Base-by-base conservation (phyloP, 2,888 invertebrate species). In the Parnassius smintheus region DNA sequence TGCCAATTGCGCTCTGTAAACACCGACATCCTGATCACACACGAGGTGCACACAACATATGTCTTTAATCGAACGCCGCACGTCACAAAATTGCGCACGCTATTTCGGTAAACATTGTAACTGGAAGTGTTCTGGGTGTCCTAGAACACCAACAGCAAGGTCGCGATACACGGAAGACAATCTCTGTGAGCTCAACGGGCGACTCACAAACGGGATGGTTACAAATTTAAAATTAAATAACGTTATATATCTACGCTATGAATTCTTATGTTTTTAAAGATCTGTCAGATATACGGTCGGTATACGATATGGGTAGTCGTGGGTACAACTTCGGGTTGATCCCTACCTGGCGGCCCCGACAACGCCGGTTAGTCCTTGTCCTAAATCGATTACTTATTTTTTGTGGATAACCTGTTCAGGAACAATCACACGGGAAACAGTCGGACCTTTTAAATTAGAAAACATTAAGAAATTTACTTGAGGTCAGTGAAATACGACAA, bases 131-230 rank as follows among this genome's bases (percentile, higher is more conserved):
- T 72, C 68, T 70, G 70, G 69, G 75, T 76, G 81, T 73, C 68
- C 74, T 75, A 75, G 75, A 74, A 72, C 72, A 69, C 70, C 62
- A 74, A 69, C 75, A 68, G 70, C 85, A 88, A 91, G 91, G 91
- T 74, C 84, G 76, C 75, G 64, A 72, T 75, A 88, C 77, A 74
- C 91, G 91, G 91, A 91, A 91, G 85, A 88, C 91, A 91, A 85
- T 91, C 91, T 85, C 89, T 85, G 75, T 77, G 80, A 72, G 18
- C 48, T 48, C 74, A 74, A 70, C 72, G 71, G 76, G 80, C 78
- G 80, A 68, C 18, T 13, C 8, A 13, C 71, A 74, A 81, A 85
- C 83, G 77, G 87, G 73, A 71, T 69, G 66, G 67, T 73, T 69
- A 69, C 68, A 68, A 73, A 71, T 72, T 64, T 70, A 67, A 68